Conservation (phyloP, 1,140 invertebrate species). For the Drosophila ficusphila region DNA sequence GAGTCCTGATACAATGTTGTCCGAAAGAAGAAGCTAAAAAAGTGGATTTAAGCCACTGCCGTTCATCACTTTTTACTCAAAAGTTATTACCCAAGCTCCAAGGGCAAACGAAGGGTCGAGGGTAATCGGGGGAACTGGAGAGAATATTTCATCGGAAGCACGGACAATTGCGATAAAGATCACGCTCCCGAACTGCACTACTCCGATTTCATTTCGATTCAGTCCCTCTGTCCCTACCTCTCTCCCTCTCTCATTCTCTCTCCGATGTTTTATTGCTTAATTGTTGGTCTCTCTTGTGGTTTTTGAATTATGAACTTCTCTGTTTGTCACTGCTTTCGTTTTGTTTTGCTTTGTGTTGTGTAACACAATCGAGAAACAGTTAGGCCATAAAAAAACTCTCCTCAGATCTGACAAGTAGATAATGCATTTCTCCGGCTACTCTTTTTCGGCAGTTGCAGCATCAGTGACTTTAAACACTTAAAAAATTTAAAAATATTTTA, state of each 20-base stretch:
- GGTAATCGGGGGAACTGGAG: neutral
- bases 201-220: slow-evolving; percentile 52
- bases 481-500: neutral
- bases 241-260: neutral
- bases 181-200: slow-evolving; percentile 67
- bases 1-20: too few species aligned
- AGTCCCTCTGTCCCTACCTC: neutral
- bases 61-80: slow-evolving; percentile 19
- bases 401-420: slow-evolving; percentile 67
- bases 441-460: slow-evolving; percentile 13
- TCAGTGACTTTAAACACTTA: slow-evolving; percentile 4
- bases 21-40: slow-evolving; percentile 1
- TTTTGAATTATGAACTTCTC: slow-evolving; percentile 46
- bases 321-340: slow-evolving; percentile 44
- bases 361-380: slow-evolving; percentile 69
- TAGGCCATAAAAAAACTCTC: slow-evolving; percentile 67
- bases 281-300: slow-evolving; percentile 59
- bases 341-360: slow-evolving; percentile 50
- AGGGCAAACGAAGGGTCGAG: neutral
- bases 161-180: slow-evolving; percentile 60
- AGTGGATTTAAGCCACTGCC: neutral
- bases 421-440: slow-evolving; percentile 65
- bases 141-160: slow-evolving; percentile 68
- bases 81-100: slow-evolving; percentile 42
- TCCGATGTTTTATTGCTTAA: slow-evolving; percentile 72